These are phyloP conservation scores for Diarsia rubi DNA, from an alignment of 2,888 invertebrate genomes.

Conservation along the genomic window DNA sequence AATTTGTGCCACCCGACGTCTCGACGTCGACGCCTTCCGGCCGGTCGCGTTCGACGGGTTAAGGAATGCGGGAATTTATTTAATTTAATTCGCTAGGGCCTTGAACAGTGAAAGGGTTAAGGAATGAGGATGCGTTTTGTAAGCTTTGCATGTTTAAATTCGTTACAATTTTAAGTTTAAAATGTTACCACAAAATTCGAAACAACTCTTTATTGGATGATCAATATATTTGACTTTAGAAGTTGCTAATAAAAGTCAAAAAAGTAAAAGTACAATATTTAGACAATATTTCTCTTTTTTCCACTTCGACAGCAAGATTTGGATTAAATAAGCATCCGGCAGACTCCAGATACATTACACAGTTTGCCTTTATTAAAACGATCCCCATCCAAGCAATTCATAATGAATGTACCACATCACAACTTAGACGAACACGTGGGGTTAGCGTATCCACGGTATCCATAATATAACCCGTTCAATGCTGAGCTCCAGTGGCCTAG, in stretches of 20 bases:
- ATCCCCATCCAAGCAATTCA: not conserved
- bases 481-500: constrained; percentile 80
- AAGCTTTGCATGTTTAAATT: constrained; percentile 18
- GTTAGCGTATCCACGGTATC: constrained; percentile 46
- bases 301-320: not conserved
- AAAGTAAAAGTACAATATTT: not conserved
- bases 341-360: not conserved
- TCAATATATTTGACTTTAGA: too few relatives aligned
- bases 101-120: constrained; percentile 50
- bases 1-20: constrained; percentile 69
- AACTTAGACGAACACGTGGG: constrained; percentile 49
- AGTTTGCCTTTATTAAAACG: not conserved
- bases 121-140: constrained; percentile 49
- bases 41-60: constrained; percentile 49
- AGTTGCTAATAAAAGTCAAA: not conserved
- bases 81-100: constrained; percentile 48
- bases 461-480: constrained; percentile 67
- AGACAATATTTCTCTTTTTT: not conserved
- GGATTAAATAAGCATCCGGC: not conserved
- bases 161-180: constrained; percentile 2
- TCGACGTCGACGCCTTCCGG: constrained; percentile 64
- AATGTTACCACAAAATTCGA: not conserved
- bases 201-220: not conserved
- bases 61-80: constrained; percentile 55
- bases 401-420: constrained; percentile 43